A percentile compares a stretch with the other conserved stretches of the same genome.
phyloP scores from a whole-genome alignment of 2,113 vertebrate genomes.

The Thermophis baileyi region DNA sequence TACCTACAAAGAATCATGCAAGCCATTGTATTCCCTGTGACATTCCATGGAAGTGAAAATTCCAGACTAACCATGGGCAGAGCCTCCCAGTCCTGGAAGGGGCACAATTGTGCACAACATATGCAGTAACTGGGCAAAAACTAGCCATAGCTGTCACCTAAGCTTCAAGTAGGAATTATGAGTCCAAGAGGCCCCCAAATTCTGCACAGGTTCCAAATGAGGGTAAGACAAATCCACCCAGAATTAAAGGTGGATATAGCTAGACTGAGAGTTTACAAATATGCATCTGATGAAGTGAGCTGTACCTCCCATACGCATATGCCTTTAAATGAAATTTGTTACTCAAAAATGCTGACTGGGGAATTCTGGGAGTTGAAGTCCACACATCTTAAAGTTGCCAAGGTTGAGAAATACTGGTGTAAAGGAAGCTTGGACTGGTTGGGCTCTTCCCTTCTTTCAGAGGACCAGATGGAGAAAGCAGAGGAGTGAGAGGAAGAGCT shows the following conservation, averaged over 20 bases:
- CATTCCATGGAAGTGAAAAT: neutral
- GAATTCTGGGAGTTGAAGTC: neutral
- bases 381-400: neutral
- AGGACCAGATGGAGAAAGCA: neutral
- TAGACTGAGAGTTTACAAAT: neutral
- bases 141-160: neutral
- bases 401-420: no score
- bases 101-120: neutral
- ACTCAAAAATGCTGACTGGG: neutral
- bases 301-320: neutral
- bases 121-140: neutral
- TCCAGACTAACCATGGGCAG: neutral
- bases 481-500: neutral
- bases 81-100: neutral
- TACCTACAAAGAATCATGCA: neutral
- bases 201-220: neutral
- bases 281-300: neutral
- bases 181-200: neutral
- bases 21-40: neutral
- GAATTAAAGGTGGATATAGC: neutral
- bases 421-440: neutral
- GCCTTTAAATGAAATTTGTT: neutral
- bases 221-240: neutral
- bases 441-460: neutral
- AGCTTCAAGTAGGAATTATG: neutral